Conservation (phyloP, 2,113 vertebrate species). For the Crotalus horridus region DNA sequence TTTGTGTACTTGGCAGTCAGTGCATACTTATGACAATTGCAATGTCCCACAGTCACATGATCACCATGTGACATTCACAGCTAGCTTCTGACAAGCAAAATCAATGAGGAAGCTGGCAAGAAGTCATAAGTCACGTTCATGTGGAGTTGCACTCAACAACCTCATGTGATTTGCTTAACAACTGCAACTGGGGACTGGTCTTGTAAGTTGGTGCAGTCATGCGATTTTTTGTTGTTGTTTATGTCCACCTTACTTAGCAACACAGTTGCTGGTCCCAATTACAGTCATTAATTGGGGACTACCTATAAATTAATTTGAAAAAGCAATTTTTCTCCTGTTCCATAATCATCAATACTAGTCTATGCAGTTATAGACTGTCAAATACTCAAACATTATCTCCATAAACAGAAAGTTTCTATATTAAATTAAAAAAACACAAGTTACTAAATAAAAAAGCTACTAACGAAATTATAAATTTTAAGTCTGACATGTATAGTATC, state of each 20-base stretch:
- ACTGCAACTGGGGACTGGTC: not conserved
- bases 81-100: not conserved
- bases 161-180: not conserved
- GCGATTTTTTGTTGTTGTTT: not conserved
- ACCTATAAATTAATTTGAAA: not conserved
- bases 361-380: not conserved
- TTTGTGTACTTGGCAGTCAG: not conserved
- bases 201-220: not conserved
- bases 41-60: not conserved
- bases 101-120: not conserved
- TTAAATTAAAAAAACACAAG: not conserved
- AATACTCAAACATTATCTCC: not conserved
- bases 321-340: not conserved
- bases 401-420: not conserved
- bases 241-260: not conserved
- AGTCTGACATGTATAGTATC: not conserved
- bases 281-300: not conserved
- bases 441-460: not conserved
- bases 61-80: not conserved
- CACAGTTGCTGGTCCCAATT: not conserved
- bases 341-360: not conserved
- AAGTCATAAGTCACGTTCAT: not conserved
- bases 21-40: not conserved
- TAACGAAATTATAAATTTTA: not conserved
- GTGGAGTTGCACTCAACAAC: not conserved